phyloP scores from a whole-genome alignment of 1,140 invertebrate species.

The Drosophila micromelanica region DNA sequence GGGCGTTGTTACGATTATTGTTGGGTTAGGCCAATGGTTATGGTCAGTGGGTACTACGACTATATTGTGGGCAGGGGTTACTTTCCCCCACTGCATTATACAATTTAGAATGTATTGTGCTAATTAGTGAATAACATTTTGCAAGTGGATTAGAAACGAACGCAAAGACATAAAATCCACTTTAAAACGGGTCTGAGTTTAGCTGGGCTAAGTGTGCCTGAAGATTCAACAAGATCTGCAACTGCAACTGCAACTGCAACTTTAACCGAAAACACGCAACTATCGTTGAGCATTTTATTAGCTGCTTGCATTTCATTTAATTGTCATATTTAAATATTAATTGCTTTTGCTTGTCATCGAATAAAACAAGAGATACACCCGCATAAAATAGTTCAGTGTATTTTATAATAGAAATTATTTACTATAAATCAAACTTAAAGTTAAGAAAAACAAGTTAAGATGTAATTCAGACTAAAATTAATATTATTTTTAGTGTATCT shows the following conservation, averaged over 20 bases:
- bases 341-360: conserved; percentile 51
- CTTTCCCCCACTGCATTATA: conserved; percentile 26
- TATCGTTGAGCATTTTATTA: background rate
- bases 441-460: too few relatives aligned
- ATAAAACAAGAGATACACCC: too few relatives aligned
- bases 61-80: background rate
- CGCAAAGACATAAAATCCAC: conserved; percentile 59
- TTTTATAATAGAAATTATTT: too few relatives aligned
- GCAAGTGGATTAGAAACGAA: conserved; percentile 47
- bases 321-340: conserved; percentile 47
- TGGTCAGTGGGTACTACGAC: conserved; percentile 50
- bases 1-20: conserved; percentile 32
- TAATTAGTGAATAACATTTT: conserved; percentile 70
- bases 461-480: too few relatives aligned
- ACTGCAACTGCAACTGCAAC: background rate
- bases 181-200: conserved; percentile 19
- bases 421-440: too few relatives aligned
- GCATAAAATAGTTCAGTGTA: too few relatives aligned
- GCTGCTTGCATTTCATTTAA: conserved; percentile 14
- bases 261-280: conserved; percentile 44
- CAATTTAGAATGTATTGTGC: conserved; percentile 54
- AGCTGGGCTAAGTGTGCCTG: background rate
- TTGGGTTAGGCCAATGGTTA: conserved; percentile 29
- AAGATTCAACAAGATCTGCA: background rate
- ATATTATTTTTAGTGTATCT: too few relatives aligned